Conservation (phyloP, 2,113 vertebrate genomes). For the Pipra filicauda region DNA sequence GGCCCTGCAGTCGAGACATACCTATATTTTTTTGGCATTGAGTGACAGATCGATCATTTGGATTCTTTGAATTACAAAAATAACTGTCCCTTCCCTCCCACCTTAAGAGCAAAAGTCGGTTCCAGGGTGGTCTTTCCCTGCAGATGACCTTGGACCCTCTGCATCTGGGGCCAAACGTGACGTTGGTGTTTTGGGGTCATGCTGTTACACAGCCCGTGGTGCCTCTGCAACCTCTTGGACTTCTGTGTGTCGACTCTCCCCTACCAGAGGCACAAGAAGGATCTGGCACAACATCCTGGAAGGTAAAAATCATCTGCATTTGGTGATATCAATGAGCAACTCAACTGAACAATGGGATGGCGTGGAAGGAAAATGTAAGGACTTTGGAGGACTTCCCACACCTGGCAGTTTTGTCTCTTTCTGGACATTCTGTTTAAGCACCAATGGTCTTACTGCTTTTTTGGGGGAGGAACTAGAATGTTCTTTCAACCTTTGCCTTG, state of each 20-base stretch:
- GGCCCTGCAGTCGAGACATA: neutral
- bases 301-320: neutral
- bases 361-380: neutral
- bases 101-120: neutral
- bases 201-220: neutral
- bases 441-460: constrained; percentile 20
- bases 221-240: neutral
- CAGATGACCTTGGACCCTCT: neutral
- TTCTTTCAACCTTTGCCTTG: constrained; percentile 46
- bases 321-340: neutral
- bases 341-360: neutral
- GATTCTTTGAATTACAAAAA: neutral
- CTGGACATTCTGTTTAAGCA: constrained; percentile 1
- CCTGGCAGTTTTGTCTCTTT: neutral
- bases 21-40: constrained; percentile 40
- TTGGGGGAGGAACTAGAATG: neutral
- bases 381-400: neutral
- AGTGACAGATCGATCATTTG: neutral
- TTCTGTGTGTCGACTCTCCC: neutral
- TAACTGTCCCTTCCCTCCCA: neutral
- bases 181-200: neutral
- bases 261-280: neutral
- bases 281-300: neutral
- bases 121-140: neutral
- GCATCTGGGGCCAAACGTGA: neutral